Percentiles rank a stretch among this genome's conserved stretches.
These are phyloP conservation scores for Nycteola revayana DNA, from an alignment of 2,888 invertebrate species.

Conservation along the genomic window DNA sequence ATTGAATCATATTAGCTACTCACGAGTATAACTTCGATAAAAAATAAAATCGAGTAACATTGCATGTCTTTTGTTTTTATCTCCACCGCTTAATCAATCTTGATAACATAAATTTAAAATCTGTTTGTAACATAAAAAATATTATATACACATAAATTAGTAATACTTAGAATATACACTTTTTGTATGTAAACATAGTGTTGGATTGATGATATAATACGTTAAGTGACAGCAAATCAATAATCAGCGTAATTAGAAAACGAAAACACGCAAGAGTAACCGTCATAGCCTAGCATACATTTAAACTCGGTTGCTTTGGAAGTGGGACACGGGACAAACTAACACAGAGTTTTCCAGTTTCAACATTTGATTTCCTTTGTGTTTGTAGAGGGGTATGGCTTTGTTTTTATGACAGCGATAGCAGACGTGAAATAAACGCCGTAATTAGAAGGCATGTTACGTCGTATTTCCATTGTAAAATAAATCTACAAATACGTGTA, in stretches of 20 bases:
- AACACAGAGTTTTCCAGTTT: slow-evolving; percentile 7
- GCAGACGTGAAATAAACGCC: slow-evolving; percentile 13
- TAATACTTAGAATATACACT: too few species aligned
- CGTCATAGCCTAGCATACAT: slow-evolving; percentile 4
- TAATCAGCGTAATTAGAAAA: slow-evolving; percentile 25
- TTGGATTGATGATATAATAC: slow-evolving; percentile 6
- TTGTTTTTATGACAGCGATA: slow-evolving; percentile 45
- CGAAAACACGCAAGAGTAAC: slow-evolving; percentile 17
- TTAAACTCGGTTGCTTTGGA: slow-evolving; percentile 16
- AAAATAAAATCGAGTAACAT: too few species aligned
- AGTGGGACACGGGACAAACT: slow-evolving; percentile 17
- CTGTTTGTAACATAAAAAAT: too few species aligned
- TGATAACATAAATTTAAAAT: too few species aligned
- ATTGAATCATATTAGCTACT: too few species aligned
- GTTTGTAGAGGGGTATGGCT: slow-evolving; percentile 23
- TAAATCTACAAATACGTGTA: too few species aligned
- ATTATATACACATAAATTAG: too few species aligned
- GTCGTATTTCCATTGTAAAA: too few species aligned
- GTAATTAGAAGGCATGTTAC: slow-evolving; percentile 1
- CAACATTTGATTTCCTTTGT: slow-evolving; percentile 13
- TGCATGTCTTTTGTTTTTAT: too few species aligned
- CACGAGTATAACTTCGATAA: too few species aligned
- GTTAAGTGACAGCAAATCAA: slow-evolving; percentile 29
- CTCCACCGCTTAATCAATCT: too few species aligned
- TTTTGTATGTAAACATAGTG: too few species aligned